phyloP scores from a whole-genome alignment of 1,140 invertebrate species.

The Battus philenor region DNA sequence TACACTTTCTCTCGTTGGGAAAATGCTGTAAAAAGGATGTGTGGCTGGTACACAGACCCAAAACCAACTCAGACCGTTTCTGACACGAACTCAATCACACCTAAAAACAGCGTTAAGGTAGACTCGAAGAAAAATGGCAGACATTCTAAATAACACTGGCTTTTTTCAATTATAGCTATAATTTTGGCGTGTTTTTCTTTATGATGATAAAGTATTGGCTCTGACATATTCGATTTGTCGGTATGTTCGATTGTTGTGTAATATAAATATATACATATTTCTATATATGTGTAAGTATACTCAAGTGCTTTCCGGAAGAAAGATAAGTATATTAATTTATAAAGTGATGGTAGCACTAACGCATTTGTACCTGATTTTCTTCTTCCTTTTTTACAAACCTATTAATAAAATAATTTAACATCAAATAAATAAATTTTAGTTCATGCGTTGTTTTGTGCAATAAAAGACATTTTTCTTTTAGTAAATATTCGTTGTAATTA shows the following conservation, averaged over 20 bases:
- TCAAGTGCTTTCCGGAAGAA: no score
- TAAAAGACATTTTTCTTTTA: no score
- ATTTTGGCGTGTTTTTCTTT: constrained; percentile 36
- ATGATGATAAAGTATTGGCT: constrained; percentile 48
- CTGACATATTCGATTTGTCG: constrained; percentile 3
- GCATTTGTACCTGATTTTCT: no score
- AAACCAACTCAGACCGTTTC: constrained; percentile 28
- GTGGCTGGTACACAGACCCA: constrained; percentile 78
- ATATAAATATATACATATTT: no score
- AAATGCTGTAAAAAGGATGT: constrained; percentile 81
- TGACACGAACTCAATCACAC: constrained; percentile 25
- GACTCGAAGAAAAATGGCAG: constrained; percentile 29
- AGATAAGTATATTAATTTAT: no score
- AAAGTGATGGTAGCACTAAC: no score
- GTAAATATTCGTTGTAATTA: no score
- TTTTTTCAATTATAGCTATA: constrained; percentile 37
- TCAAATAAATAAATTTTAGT: no score
- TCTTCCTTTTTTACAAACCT: no score
- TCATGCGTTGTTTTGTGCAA: no score
- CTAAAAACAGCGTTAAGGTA: constrained; percentile 42
- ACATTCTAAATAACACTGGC: constrained; percentile 55
- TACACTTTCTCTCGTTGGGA: constrained; percentile 78
- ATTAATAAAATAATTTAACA: no score
- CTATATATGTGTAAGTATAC: no score
- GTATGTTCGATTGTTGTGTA: not conserved